Conservation (phyloP, 2,888 invertebrate species). For the Lasioglossum pauxillum region DNA sequence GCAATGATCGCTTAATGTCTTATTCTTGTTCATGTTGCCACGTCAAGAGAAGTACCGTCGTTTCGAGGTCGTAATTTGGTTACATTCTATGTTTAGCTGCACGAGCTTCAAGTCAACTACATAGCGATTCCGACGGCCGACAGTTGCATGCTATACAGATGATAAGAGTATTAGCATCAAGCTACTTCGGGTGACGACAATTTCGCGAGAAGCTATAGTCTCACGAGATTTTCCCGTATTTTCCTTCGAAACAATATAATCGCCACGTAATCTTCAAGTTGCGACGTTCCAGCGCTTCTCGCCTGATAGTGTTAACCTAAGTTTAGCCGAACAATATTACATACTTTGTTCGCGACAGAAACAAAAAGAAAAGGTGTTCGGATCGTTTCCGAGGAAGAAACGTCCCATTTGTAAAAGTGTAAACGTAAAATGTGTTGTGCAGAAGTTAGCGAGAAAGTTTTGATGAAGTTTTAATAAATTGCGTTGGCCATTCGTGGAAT, state of each 20-base stretch:
- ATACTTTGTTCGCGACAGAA: background rate
- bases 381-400: background rate
- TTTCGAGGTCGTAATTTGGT: background rate
- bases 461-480: background rate
- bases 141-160: constrained; percentile 4
- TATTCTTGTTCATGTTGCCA: background rate
- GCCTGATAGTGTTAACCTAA: background rate
- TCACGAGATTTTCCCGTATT: constrained; percentile 3
- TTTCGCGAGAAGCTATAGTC: background rate
- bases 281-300: background rate
- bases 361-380: background rate
- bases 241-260: background rate
- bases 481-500: background rate
- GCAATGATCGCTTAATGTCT: background rate
- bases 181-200: background rate
- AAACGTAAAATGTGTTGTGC: background rate
- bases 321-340: background rate
- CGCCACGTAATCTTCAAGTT: background rate
- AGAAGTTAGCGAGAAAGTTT: background rate
- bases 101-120: background rate
- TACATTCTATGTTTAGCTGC: background rate
- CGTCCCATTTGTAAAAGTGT: background rate
- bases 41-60: background rate
- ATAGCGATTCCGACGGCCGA: background rate
- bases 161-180: constrained; percentile 10